Evolutionary conservation across 2,888 invertebrate species (phyloP).

Genomic region (Myathropa florea): DNA sequence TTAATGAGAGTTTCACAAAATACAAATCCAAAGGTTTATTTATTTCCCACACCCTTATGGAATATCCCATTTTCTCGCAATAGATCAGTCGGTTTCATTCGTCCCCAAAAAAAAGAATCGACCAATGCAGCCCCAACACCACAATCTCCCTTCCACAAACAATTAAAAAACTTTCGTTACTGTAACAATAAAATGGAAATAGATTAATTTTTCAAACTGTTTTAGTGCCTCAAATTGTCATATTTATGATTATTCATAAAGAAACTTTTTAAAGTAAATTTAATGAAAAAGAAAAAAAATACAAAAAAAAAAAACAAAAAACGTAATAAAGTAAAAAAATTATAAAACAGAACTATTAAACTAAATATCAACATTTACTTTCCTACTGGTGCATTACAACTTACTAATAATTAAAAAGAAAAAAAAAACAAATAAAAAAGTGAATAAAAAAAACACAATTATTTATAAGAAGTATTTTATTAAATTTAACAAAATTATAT

Average conservation of each 20-base stretch:
- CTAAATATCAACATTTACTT: constrained; percentile 75
- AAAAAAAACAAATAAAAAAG: constrained; percentile 52
- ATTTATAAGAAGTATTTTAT: constrained; percentile 69
- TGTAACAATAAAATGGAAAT: constrained; percentile 71
- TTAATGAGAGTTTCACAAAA: no score
- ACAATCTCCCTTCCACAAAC: not conserved
- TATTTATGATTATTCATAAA: constrained; percentile 70
- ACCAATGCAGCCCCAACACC: not conserved
- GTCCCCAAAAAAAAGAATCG: not conserved
- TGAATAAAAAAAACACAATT: constrained; percentile 51
- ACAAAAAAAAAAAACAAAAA: constrained; percentile 43
- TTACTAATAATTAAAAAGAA: constrained; percentile 64
- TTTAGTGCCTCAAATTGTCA: constrained; percentile 72
- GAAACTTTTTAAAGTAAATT: constrained; percentile 70
- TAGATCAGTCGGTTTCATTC: no score
- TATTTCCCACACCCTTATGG: no score
- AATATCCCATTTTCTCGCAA: no score
- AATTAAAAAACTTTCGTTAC: constrained; percentile 62
- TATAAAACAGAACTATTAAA: constrained; percentile 73
- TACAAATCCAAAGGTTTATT: no score
- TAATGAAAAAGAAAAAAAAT: constrained; percentile 15
- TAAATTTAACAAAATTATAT: constrained; percentile 38
- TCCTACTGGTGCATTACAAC: constrained; percentile 77
- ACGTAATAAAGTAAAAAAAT: constrained; percentile 37
- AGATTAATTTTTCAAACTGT: constrained; percentile 70